Evolutionary conservation across 2,113 vertebrate genomes (phyloP).

Genomic region (Gopherus flavomarginatus): DNA sequence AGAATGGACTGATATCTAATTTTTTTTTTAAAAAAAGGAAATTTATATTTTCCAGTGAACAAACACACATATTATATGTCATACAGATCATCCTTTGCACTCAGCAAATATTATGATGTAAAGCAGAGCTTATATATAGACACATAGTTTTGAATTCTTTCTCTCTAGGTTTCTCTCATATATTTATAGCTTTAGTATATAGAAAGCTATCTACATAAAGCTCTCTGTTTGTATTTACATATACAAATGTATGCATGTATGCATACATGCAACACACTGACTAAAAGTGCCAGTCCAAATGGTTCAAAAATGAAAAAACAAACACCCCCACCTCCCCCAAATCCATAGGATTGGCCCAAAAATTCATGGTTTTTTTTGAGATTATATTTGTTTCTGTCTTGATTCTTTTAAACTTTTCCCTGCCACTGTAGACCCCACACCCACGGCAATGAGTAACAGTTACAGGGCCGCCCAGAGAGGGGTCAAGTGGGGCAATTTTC

Average conservation of each 20-base stretch:
- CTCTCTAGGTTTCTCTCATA: not conserved
- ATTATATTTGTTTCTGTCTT: not conserved
- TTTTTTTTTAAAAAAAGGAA: not conserved
- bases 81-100: not conserved
- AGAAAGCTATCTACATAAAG: not conserved
- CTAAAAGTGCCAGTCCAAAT: not conserved
- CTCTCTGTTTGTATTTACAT: not conserved
- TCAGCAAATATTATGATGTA: not conserved
- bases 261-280: not conserved
- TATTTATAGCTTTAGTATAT: not conserved
- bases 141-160: not conserved
- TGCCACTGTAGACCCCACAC: too few relatives aligned
- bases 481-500: too few relatives aligned
- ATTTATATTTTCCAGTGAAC: not conserved
- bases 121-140: not conserved
- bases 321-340: not conserved
- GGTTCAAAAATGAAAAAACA: not conserved
- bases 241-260: not conserved
- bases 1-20: fast-evolving
- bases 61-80: not conserved
- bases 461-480: too few relatives aligned
- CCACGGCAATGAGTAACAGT: not conserved
- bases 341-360: not conserved
- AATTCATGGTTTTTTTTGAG: not conserved
- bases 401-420: not conserved